phyloP scores from a whole-genome alignment of 2,113 vertebrate species.

The Erpornis zantholeuca region DNA sequence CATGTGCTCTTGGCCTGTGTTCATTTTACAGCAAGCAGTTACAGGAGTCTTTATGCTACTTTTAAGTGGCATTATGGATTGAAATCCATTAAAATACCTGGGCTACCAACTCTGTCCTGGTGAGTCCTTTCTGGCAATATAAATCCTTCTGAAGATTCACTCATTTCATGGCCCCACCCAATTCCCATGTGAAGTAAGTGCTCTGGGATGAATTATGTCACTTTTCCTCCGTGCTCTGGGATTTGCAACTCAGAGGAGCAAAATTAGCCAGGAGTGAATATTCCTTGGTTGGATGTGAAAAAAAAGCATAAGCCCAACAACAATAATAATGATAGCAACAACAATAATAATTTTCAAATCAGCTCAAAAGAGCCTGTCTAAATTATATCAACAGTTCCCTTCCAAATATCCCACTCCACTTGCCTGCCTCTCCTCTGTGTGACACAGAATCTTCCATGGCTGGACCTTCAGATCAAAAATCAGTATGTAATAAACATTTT shows the following conservation, averaged over 20 bases:
- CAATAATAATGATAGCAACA: background rate
- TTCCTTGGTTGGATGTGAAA: background rate
- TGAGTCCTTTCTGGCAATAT: background rate
- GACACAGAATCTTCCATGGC: accelerated
- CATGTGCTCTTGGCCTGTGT: background rate
- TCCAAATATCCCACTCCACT: background rate
- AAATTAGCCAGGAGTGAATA: background rate
- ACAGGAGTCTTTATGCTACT: background rate
- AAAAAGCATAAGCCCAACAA: background rate
- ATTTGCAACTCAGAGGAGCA: background rate
- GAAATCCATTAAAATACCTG: background rate
- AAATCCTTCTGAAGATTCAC: background rate
- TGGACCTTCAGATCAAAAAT: background rate
- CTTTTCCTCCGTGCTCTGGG: background rate
- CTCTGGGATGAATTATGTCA: background rate
- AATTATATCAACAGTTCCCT: background rate
- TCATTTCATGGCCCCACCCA: background rate
- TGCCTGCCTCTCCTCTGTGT: background rate
- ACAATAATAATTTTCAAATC: background rate
- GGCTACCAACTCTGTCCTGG: background rate
- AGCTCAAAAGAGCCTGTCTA: background rate
- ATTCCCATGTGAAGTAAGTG: background rate
- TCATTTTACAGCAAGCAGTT: background rate
- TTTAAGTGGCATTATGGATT: background rate
- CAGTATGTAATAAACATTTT: background rate